phyloP scores from a whole-genome alignment of 2,797 vertebrate genomes.

The Eidolon dupreanum region DNA sequence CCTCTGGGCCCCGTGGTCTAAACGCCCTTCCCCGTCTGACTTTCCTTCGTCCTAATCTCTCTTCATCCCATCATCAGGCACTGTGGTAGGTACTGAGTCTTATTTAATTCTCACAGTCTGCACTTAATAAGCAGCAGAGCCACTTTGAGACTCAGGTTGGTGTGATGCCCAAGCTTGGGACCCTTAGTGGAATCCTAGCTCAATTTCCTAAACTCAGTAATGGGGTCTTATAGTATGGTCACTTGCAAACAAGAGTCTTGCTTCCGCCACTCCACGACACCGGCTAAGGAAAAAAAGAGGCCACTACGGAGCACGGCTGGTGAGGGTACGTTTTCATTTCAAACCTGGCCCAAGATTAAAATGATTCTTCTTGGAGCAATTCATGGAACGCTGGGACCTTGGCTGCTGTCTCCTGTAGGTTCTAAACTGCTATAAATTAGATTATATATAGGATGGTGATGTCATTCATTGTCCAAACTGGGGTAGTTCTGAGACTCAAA shows the following conservation, averaged over 20 bases:
- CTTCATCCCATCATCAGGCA: not conserved
- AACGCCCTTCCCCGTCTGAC: not conserved
- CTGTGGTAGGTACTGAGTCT: not conserved
- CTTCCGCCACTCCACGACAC: not conserved
- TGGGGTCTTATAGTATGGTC: too few species aligned
- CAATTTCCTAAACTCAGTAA: not conserved
- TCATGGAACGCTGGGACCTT: not conserved
- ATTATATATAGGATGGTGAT: not conserved
- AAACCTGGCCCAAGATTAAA: not conserved
- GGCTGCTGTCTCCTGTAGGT: not conserved
- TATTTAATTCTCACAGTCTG: not conserved
- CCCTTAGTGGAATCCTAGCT: not conserved
- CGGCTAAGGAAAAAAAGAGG: not conserved
- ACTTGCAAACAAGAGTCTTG: not conserved
- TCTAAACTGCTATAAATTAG: not conserved
- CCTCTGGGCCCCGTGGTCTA: not conserved
- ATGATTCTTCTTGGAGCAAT: slow-evolving; percentile 16
- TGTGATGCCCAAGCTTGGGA: not conserved
- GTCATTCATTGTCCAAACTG: not conserved
- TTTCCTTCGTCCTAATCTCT: not conserved
- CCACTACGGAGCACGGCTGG: not conserved
- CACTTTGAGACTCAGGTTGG: not conserved
- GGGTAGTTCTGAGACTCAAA: not conserved
- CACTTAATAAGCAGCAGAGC: not conserved
- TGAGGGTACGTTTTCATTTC: not conserved